Conservation (phyloP, 2,113 vertebrate genomes). For the Centropus unirufus region DNA sequence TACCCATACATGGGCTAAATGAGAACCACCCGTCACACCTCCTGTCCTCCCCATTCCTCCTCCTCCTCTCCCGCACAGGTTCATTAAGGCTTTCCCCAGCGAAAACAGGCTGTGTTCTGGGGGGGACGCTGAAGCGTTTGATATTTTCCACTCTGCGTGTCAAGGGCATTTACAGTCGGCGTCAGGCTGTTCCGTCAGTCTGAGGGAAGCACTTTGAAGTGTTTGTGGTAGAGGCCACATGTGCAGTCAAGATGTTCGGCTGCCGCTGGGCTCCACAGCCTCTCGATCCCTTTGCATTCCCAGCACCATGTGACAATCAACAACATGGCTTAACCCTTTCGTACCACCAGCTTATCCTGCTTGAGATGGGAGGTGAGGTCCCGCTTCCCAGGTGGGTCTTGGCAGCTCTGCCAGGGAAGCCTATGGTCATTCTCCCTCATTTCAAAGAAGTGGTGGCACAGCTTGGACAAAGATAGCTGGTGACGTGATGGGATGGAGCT, state of each 20-base stretch:
- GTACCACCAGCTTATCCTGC: background rate
- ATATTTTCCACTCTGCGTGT: conserved; percentile 98
- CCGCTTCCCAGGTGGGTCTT: accelerated
- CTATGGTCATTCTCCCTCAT: accelerated
- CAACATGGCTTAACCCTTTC: conserved; percentile 88
- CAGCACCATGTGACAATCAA: conserved; percentile 94
- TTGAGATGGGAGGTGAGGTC: accelerated
- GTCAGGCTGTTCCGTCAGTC: conserved; percentile 94
- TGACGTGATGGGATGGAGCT: background rate
- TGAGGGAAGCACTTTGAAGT: conserved; percentile 97
- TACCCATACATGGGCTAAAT: conserved; percentile 64
- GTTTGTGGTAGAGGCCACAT: conserved; percentile 94
- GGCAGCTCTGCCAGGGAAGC: background rate
- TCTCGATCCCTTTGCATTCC: conserved; percentile 78
- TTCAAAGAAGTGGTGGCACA: accelerated
- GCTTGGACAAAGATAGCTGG: accelerated
- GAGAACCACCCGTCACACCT: conserved; percentile 71
- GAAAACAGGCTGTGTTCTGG: conserved; percentile 57
- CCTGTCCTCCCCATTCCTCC: background rate
- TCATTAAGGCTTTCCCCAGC: conserved; percentile 77
- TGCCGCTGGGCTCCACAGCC: conserved; percentile 56
- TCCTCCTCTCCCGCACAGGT: conserved; percentile 57
- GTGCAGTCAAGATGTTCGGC: conserved; percentile 96
- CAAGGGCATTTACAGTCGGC: conserved; percentile 98
- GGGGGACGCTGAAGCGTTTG: conserved; percentile 81